A percentile compares a stretch with the other conserved stretches of the same genome.
Conservation (phyloP, 2,797 vertebrate species). For the Karalla daura region DNA sequence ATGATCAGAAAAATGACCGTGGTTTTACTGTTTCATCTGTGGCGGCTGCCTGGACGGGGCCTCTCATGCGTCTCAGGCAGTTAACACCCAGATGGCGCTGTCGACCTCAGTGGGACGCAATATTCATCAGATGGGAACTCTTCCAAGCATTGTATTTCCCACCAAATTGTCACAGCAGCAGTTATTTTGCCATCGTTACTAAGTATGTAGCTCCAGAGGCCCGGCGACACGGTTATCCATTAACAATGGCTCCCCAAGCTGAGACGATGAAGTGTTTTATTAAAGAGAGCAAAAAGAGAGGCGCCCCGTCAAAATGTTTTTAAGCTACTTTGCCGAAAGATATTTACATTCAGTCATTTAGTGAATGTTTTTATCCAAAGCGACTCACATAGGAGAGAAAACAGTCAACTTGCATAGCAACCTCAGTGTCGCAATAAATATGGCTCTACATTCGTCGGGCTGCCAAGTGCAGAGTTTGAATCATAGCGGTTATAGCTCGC, state of each 20-base stretch:
- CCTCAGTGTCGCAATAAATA: too few relatives aligned
- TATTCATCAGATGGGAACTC: background rate
- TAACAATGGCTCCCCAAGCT: background rate
- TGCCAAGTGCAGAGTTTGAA: too few relatives aligned
- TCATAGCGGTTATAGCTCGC: too few relatives aligned
- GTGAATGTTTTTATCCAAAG: too few relatives aligned
- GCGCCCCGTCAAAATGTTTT: background rate
- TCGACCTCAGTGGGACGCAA: background rate
- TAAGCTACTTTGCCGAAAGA: background rate
- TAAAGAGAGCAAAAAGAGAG: background rate
- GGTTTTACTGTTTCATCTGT: slow-evolving; percentile 26
- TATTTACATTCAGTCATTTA: too few relatives aligned
- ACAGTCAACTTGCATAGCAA: too few relatives aligned
- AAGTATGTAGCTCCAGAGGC: background rate
- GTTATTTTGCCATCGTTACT: background rate
- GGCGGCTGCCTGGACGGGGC: background rate
- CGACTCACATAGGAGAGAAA: too few relatives aligned
- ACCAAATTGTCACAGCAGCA: background rate
- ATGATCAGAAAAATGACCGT: background rate
- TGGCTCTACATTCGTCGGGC: too few relatives aligned
- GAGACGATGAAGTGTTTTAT: background rate
- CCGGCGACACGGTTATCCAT: background rate
- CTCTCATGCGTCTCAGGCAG: background rate
- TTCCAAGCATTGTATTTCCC: too few relatives aligned
- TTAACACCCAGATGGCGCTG: slow-evolving; percentile 8